Percentiles rank a stretch among this genome's conserved stretches.
phyloP scores from a whole-genome alignment of 2,888 invertebrate species.

The Drosophila tanythrix region DNA sequence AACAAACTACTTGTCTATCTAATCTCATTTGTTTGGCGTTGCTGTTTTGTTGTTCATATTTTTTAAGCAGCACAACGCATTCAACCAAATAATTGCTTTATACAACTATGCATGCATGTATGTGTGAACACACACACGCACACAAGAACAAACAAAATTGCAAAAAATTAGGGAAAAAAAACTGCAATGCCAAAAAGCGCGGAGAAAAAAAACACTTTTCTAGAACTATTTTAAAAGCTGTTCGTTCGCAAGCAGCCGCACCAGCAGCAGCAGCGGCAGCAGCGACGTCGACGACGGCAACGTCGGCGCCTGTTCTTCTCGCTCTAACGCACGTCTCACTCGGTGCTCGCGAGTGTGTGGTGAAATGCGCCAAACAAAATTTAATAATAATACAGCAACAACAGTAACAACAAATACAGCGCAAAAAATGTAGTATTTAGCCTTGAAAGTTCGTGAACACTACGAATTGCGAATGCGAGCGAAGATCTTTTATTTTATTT shows the following conservation, averaged over 20 bases:
- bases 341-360: slow-evolving; percentile 32
- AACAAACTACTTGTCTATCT: slow-evolving; percentile 75
- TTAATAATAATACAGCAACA: slow-evolving; percentile 69
- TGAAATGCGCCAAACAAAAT: slow-evolving; percentile 76
- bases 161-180: slow-evolving; percentile 39
- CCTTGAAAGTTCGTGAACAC: slow-evolving; percentile 81
- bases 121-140: slow-evolving; percentile 35
- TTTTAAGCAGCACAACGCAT: slow-evolving; percentile 56
- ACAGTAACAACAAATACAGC: slow-evolving; percentile 39
- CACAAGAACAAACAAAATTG: slow-evolving; percentile 34
- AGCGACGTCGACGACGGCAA: slow-evolving; percentile 3
- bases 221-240: slow-evolving; percentile 71
- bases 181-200: slow-evolving; percentile 45
- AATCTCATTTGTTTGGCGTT: slow-evolving; percentile 58
- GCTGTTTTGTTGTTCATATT: slow-evolving; percentile 41
- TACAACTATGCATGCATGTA: slow-evolving; percentile 38
- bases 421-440: slow-evolving; percentile 76
- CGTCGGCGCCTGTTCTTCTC: slow-evolving; percentile 7
- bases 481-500: slow-evolving; percentile 56
- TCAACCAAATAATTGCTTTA: slow-evolving; percentile 73
- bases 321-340: not conserved
- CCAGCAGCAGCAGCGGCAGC: slow-evolving; percentile 10
- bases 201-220: slow-evolving; percentile 63
- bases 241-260: slow-evolving; percentile 19
- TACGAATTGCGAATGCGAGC: slow-evolving; percentile 65